phyloP scores from a whole-genome alignment of 2,888 invertebrate species.

The Noctua janthe region DNA sequence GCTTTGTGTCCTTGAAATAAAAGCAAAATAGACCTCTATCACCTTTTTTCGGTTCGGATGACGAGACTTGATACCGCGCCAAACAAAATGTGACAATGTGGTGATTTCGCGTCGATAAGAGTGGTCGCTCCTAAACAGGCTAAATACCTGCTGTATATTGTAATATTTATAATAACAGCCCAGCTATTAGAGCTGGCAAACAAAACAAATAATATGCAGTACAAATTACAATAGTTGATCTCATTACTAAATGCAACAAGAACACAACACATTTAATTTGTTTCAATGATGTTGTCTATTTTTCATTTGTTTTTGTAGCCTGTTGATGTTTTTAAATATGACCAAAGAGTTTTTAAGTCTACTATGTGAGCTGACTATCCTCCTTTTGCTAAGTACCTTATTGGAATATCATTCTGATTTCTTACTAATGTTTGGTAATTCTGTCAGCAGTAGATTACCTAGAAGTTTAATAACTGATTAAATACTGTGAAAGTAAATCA shows the following conservation, averaged over 20 bases:
- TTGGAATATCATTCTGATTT: background rate
- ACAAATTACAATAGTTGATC: slow-evolving; percentile 14
- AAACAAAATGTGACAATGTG: background rate
- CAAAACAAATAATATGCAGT: slow-evolving; percentile 8
- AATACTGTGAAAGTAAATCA: no score
- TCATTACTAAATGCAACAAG: slow-evolving; percentile 7
- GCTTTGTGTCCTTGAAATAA: background rate
- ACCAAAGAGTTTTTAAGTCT: background rate
- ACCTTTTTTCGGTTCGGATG: background rate
- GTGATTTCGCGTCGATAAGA: background rate
- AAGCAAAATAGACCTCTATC: background rate
- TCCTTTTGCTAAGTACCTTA: background rate
- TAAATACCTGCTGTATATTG: background rate
- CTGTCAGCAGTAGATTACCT: background rate
- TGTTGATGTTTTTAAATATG: slow-evolving; percentile 4
- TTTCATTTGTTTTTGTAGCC: background rate
- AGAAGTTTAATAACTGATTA: background rate
- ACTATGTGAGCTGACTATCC: background rate
- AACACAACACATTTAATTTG: background rate
- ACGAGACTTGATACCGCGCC: background rate
- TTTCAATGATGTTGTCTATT: no score
- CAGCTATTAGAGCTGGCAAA: background rate
- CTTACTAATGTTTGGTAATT: background rate
- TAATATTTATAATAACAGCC: background rate
- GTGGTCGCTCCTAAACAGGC: background rate